Base-by-base conservation (phyloP, 2,797 vertebrate genomes). In the Steatocranus sp. region DNA sequence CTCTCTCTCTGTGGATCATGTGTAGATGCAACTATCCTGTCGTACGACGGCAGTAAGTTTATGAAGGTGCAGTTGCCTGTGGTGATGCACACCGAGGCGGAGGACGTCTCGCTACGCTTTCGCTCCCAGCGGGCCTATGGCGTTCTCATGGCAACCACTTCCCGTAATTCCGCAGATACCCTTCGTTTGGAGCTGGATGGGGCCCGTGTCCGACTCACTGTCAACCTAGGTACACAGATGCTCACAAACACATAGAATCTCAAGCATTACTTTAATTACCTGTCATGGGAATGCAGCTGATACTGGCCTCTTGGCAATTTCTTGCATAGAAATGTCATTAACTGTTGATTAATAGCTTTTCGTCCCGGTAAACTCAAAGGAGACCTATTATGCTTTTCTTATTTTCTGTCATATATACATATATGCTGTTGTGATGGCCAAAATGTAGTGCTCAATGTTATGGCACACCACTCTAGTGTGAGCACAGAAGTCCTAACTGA, bases 31-130 rank as follows among this genome's bases (percentile, higher is more conserved):
- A 99, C 99, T 2, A 97, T 99, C 94, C 95, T 99, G 90, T 99
- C 98, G 87, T 99, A 99, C 8, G 99, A 99, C 79, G 98, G 99
- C 91, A 99, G 98, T 84, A 99, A 99, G 97, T 99, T 99, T 90
- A 99, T 99, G 99, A 99, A 99, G 95, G 98, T 99, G 93, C 98
- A 99, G 91, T 94, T 99, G 88, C 99, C 99, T 1, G 96, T 99
- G 92, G 98, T 97, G 87, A 99, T 99, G 98, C 98, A 99, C 89
- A 99, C 99, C 0, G 99, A 99, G 92, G 99, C 99, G 0, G 99
- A 99, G 93, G 99, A 99, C 20, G 98, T 99, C 91, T 99, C 98
- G 30, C 92, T 99, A 82, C 96, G 98, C 82, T 99, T 99, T 93
- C 96, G 98, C 78, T 99, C 98, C 73, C 98, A 99, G 88, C 93